phyloP scores from a whole-genome alignment of 1,140 invertebrate species.

The Drosophila elegans region DNA sequence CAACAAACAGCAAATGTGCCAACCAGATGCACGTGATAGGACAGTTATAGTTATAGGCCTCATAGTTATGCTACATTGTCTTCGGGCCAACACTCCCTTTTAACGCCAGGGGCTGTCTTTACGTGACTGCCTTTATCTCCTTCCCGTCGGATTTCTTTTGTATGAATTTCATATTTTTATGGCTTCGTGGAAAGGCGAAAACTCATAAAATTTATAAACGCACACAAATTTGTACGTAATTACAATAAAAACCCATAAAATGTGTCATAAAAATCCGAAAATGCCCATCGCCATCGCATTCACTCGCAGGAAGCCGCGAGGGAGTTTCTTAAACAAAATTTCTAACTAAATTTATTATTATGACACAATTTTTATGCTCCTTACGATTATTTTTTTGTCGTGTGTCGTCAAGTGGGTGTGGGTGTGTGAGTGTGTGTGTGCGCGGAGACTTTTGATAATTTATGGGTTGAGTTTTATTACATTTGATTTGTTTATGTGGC shows the following conservation, averaged over 20 bases:
- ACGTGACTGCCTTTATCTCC: conserved; percentile 49
- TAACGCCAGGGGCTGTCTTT: conserved; percentile 7
- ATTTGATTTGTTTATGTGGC: conserved; percentile 71
- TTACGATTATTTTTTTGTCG: conserved; percentile 43
- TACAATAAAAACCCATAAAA: conserved; percentile 81
- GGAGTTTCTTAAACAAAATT: conserved; percentile 49
- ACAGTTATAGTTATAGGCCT: conserved; percentile 6
- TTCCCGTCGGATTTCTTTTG: conserved; percentile 33
- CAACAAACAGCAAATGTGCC: conserved; percentile 40
- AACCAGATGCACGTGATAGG: conserved; percentile 53
- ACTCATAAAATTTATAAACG: conserved; percentile 60
- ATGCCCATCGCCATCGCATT: conserved; percentile 29
- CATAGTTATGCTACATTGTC: conserved; percentile 19
- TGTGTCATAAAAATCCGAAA: conserved; percentile 66
- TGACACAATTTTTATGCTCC: conserved; percentile 75
- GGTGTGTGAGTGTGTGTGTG: neutral
- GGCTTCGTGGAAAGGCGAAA: conserved; percentile 64
- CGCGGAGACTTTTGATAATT: conserved; percentile 52
- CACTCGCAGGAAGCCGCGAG: conserved; percentile 40
- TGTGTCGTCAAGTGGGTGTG: conserved; percentile 20
- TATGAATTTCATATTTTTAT: conserved; percentile 75
- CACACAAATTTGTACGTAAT: conserved; percentile 77
- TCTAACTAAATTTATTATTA: conserved; percentile 73
- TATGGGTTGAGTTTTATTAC: conserved; percentile 76
- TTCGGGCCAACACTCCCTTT: conserved; percentile 45